phyloP scores from a whole-genome alignment of 2,797 vertebrate genomes.

The Pipistrellus nathusii region DNA sequence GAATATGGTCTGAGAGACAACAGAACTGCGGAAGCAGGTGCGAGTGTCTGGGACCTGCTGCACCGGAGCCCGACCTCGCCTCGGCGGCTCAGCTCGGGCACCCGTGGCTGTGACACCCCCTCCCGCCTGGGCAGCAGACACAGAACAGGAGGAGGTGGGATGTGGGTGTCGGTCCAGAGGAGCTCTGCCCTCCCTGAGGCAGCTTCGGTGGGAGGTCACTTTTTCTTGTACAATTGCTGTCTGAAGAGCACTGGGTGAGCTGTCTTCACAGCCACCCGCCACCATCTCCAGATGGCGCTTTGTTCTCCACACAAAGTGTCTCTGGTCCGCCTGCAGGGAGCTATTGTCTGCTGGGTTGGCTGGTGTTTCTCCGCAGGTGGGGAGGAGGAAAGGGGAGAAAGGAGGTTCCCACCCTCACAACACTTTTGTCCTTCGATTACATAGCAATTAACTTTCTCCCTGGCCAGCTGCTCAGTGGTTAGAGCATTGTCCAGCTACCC shows the following conservation, averaged over 20 bases:
- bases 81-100: neutral
- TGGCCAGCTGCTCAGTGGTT: neutral
- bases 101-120: neutral
- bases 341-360: conserved; percentile 42
- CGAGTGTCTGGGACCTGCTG: neutral
- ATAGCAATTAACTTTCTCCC: neutral
- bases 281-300: conserved; percentile 6
- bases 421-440: neutral
- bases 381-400: neutral
- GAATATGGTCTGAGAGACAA: neutral
- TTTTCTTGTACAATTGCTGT: neutral
- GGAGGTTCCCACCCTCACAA: neutral
- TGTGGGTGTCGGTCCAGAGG: neutral
- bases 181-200: neutral
- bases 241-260: neutral
- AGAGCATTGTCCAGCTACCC: too few relatives aligned
- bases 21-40: neutral
- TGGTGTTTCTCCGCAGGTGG: neutral
- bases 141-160: neutral
- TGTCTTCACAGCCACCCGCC: neutral
- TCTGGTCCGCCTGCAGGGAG: neutral
- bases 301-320: conserved; percentile 59
- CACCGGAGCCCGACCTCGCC: neutral
- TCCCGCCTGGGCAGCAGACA: neutral
- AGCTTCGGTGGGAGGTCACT: neutral